phyloP scores from a whole-genome alignment of 2,797 vertebrate genomes.

The Xerus rutilus region DNA sequence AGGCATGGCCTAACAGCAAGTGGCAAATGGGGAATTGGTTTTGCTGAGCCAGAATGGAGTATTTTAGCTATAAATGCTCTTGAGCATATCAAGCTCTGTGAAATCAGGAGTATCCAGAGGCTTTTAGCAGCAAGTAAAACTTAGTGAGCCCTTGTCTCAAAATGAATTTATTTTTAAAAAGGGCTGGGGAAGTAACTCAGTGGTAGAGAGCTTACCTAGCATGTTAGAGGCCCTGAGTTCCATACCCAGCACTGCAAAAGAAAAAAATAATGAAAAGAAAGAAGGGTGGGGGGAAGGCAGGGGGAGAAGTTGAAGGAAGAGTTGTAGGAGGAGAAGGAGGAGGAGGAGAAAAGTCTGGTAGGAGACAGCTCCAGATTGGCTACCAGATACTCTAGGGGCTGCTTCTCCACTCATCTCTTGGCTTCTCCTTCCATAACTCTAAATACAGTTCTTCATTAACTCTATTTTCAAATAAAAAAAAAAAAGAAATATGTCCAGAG shows the following conservation, averaged over 20 bases:
- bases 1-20: not conserved
- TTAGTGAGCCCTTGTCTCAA: too few relatives aligned
- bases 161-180: not conserved
- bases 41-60: not conserved
- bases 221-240: too few relatives aligned
- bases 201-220: too few relatives aligned
- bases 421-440: not conserved
- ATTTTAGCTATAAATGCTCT: not conserved
- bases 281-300: too few relatives aligned
- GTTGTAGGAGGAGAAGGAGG: too few relatives aligned
- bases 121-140: not conserved
- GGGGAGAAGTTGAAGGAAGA: too few relatives aligned
- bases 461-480: constrained; percentile 38
- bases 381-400: not conserved
- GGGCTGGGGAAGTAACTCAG: not conserved
- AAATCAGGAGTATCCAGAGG: not conserved
- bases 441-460: not conserved
- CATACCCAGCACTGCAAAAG: too few relatives aligned
- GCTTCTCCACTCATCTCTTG: not conserved
- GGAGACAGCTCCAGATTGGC: not conserved
- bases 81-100: not conserved
- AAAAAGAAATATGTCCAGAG: not conserved
- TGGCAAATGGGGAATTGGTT: not conserved
- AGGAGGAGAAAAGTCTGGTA: not conserved
- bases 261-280: too few relatives aligned